phyloP scores from a whole-genome alignment of 2,888 invertebrate genomes.

The Leistus spinibarbis region DNA sequence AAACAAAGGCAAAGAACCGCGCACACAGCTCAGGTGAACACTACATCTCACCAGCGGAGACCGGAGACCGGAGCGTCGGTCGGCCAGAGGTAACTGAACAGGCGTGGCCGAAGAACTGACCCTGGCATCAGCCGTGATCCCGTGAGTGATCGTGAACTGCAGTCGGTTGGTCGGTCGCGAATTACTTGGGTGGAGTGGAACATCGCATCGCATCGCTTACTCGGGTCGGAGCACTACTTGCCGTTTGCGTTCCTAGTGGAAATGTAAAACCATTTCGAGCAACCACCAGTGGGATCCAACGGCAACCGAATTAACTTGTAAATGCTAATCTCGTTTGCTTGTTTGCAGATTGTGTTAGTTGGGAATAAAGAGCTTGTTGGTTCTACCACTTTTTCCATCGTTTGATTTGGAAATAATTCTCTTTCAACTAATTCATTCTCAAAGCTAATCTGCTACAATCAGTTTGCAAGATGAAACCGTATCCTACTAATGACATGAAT shows the following conservation, averaged over 20 bases:
- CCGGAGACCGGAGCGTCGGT: too few relatives aligned
- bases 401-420: background rate
- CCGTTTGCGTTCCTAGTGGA: background rate
- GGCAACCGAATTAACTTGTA: background rate
- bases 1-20: constrained; percentile 18
- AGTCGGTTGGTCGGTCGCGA: background rate
- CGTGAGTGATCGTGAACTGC: background rate
- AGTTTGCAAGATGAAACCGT: too few relatives aligned
- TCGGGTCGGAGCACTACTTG: too few relatives aligned
- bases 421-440: background rate
- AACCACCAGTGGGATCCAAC: background rate
- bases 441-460: too few relatives aligned
- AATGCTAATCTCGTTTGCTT: background rate
- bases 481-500: too few relatives aligned
- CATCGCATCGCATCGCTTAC: too few relatives aligned
- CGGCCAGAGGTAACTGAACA: background rate
- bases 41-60: background rate
- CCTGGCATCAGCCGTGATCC: background rate
- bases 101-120: constrained; percentile 9
- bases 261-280: background rate
- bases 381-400: background rate
- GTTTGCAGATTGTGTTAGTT: background rate
- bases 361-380: background rate
- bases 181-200: constrained; percentile 4
- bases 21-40: background rate